Evolutionary conservation across 1,140 invertebrate genomes (phyloP).

Genomic region (Luehdorfia chinensis): DNA sequence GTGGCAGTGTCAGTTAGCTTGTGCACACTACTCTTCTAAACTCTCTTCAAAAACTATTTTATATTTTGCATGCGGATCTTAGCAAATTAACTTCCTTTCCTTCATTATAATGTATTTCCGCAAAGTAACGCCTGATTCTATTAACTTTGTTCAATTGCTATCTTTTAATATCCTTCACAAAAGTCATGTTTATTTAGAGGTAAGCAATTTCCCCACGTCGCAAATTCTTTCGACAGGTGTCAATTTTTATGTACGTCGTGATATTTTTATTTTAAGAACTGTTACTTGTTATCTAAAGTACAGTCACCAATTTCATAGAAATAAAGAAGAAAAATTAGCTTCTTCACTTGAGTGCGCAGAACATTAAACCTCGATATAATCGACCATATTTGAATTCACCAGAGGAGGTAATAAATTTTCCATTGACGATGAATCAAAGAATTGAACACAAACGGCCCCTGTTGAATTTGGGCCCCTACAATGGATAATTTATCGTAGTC

Average conservation of each 20-base stretch:
- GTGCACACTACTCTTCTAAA: too few relatives aligned
- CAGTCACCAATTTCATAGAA: too few relatives aligned
- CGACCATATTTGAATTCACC: conserved; percentile 69
- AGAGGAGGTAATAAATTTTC: conserved; percentile 67
- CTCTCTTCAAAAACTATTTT: too few relatives aligned
- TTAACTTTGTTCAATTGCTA: too few relatives aligned
- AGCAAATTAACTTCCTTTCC: too few relatives aligned
- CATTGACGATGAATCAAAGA: conserved; percentile 71
- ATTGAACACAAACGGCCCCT: conserved; percentile 73
- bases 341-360: conserved; percentile 43
- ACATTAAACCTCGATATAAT: conserved; percentile 63
- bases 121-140: too few relatives aligned
- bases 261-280: too few relatives aligned
- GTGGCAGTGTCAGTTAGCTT: too few relatives aligned
- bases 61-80: too few relatives aligned
- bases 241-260: conserved; percentile 10
- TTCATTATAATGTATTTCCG: too few relatives aligned
- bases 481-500: conserved; percentile 73
- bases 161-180: too few relatives aligned
- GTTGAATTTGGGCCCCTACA: conserved; percentile 64
- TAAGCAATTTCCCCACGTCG: conserved; percentile 8
- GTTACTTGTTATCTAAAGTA: too few relatives aligned
- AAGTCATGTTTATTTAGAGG: conserved; percentile 17
- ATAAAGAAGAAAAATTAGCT: conserved; percentile 53
- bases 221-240: conserved; percentile 11